Evolutionary conservation across 1,140 invertebrate genomes (phyloP).

Genomic region (Hyles vespertilio): DNA sequence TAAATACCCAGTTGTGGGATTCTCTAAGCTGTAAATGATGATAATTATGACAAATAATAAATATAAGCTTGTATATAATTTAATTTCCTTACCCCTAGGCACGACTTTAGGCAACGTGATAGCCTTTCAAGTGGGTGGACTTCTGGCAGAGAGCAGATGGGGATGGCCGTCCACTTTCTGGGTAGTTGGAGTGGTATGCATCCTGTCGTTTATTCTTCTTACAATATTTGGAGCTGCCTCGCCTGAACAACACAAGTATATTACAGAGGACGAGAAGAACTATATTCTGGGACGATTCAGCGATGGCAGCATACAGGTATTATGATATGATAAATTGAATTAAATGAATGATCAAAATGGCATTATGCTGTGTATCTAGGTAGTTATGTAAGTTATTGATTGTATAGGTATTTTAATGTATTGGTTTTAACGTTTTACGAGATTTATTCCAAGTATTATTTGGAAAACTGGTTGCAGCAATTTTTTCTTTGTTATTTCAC

Average conservation of each 20-base stretch:
- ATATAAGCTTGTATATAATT: too few relatives aligned
- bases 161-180: conserved; percentile 78
- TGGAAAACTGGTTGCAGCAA: too few relatives aligned
- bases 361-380: too few relatives aligned
- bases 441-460: too few relatives aligned
- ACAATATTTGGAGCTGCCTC: conserved; percentile 58
- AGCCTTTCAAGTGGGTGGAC: conserved; percentile 69
- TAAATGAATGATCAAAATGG: too few relatives aligned
- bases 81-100: conserved; percentile 23
- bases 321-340: background rate
- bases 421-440: too few relatives aligned
- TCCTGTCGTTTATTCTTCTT: conserved; percentile 57
- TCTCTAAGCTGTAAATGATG: too few relatives aligned
- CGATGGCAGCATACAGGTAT: conserved; percentile 30
- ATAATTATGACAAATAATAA: too few relatives aligned
- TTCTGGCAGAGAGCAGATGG: conserved; percentile 47
- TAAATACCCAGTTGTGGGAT: too few relatives aligned
- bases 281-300: conserved; percentile 70
- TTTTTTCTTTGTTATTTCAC: too few relatives aligned
- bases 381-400: too few relatives aligned
- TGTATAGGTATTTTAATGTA: too few relatives aligned
- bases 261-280: conserved; percentile 76
- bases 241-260: conserved; percentile 77
- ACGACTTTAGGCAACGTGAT: conserved; percentile 64
- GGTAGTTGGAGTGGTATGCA: conserved; percentile 72